Conservation (phyloP, 2,113 vertebrate genomes). For the Bos javanicus region DNA sequence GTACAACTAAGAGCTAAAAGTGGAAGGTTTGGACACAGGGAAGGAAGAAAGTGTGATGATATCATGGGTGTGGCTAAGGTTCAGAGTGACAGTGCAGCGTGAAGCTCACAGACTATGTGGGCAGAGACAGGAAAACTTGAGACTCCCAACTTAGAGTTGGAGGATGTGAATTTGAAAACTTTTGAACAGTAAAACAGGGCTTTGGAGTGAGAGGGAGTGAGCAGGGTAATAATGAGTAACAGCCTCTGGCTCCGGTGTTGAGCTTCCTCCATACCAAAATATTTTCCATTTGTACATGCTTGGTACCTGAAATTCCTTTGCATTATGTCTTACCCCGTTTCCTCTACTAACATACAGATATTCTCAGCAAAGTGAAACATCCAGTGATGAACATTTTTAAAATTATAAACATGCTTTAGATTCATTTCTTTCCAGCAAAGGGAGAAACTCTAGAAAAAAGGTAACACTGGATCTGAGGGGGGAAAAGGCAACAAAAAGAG, state of each 20-base stretch:
- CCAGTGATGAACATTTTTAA: background rate
- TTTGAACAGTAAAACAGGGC: background rate
- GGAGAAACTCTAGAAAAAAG: background rate
- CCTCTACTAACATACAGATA: background rate
- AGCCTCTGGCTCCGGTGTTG: background rate
- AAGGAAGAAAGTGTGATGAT: background rate
- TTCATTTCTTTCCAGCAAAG: background rate
- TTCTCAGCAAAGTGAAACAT: background rate
- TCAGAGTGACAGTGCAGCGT: background rate
- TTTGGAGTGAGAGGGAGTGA: background rate
- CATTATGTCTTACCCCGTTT: background rate
- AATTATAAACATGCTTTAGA: background rate
- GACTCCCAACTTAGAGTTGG: background rate
- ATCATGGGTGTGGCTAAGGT: too few species aligned
- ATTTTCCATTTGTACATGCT: background rate
- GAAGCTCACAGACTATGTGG: background rate
- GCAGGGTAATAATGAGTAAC: background rate
- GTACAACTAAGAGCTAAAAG: background rate
- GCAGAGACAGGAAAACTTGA: background rate
- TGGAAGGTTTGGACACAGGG: background rate
- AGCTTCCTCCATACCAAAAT: background rate
- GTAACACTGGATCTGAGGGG: background rate
- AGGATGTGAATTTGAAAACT: background rate
- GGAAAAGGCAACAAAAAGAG: background rate
- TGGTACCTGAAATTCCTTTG: background rate